Base-by-base conservation (phyloP, 2,888 invertebrate species). In the Colletes collaris region DNA sequence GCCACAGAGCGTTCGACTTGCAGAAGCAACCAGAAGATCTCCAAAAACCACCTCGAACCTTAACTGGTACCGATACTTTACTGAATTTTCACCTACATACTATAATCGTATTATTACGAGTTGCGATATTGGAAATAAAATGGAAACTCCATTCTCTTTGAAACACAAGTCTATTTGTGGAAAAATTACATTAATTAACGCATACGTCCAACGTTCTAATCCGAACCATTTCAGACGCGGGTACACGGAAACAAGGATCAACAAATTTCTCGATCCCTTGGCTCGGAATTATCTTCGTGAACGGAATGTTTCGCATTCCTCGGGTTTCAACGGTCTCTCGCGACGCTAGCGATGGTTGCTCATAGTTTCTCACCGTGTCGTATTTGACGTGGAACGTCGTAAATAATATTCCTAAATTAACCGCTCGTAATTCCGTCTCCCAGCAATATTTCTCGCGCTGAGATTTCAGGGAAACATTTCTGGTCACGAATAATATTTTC, bases 401-500 rank as follows among this genome's bases (percentile, higher is more conserved):
- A 76, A 76, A 76, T 65, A 65, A 64, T 76, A 59, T 60, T 65
- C 65, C 27, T 60, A 74, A 76, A 76, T 76, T 76, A 73, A 67
- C 62, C 65, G 44, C 55, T 62, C 50, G 6, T 56, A 55, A 74
- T 53, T 46, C 44, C 74, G 27, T 11, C 75, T 53, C 8, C 35
- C 1, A 67, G 67, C 53, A 4, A 59, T 52, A 46, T 73, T 60
- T 50, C 76, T 19, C 66, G 37, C 44, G 35, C 7, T 10, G 11
- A 37, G 50, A 4, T 2, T 49, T n/a, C 27, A 27, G 27, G 27
- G 27, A 27, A 27, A 27, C 27, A 27, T 27, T 27, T 27, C 27
- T 27, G 27, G 2, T 2, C 27, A 27, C 27, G 16, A 16, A 27
- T 2, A 27, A 27, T 27, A 27, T 27, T 2, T 27, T 27, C 27